Base-by-base conservation (phyloP, 2,888 invertebrate species). In the Xestia ashworthii region DNA sequence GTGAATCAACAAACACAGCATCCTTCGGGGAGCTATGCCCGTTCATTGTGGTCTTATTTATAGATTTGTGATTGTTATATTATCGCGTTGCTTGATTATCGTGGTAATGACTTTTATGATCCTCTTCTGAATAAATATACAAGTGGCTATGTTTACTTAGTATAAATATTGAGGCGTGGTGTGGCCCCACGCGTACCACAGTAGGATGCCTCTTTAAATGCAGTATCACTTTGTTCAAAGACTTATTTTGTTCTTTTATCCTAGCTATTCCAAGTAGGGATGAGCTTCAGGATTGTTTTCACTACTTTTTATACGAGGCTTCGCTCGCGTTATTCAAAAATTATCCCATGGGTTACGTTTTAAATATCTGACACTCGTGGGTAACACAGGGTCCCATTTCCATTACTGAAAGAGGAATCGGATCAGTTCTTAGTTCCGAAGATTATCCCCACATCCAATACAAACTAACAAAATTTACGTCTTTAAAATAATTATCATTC, bases 1-100 rank as follows among this genome's bases (percentile, higher is more conserved):
- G 92, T 93, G 91, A 90, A 90, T 90, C 91, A 95, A 95, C 92
- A 96, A 96, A 95, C 94, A 94, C 83, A 88, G 91, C 94, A 93
- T 94, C 95, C 95, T 93, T 90, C 89, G 80, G 91, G 93, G 95
- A 91, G 92, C 95, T 93, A 91, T 91, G 95, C 76, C 93, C 95
- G 90, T 85, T 84, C 85, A 81, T 80, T 81, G 83, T 84, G 87
- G 86, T 85, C 85, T 89, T 90, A 90, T 89, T 88, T 91, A 86
- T 88, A 89, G 85, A 71, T 76, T 76, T 81, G 85, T 87, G 78
- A 87, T 87, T 87, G 89, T 87, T 87, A 76, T 81, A 83, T 76
- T 84, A 88, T 82, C 73, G 58, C 74, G 85, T 80, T 72, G 68
- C 86, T 77, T 81, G 77, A 84, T 85, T 87, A 84, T 81, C 73